These are phyloP conservation scores for Odontothrips loti DNA, from an alignment of 2,888 invertebrate species.

Conservation along the genomic window DNA sequence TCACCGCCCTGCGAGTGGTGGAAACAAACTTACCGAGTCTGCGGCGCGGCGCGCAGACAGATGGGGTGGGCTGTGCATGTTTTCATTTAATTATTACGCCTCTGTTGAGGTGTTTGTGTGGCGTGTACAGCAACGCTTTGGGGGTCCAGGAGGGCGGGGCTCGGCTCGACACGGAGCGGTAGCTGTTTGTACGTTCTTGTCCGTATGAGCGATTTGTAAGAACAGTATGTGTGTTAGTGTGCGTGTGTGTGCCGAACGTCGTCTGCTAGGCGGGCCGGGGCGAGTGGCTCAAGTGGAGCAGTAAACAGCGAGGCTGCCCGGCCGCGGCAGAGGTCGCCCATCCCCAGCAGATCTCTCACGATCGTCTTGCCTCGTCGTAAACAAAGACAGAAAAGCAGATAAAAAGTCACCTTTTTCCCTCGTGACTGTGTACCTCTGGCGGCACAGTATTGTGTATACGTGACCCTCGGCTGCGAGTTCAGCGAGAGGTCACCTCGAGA, in stretches of 20 bases:
- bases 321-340: background rate
- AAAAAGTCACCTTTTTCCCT: background rate
- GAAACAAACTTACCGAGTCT: background rate
- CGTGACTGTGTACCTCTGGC: too few relatives aligned
- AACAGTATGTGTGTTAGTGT: too few relatives aligned
- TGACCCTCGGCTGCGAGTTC: background rate
- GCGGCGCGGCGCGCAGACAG: too few relatives aligned
- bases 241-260: too few relatives aligned
- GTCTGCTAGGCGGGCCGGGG: background rate
- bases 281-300: background rate
- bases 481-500: background rate
- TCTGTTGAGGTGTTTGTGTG: slow-evolving; percentile 13
- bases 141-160: background rate
- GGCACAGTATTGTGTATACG: background rate
- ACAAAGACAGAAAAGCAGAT: background rate
- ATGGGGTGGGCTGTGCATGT: background rate
- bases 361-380: background rate
- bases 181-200: too few relatives aligned
- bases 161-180: background rate
- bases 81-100: slow-evolving; percentile 25
- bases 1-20: background rate
- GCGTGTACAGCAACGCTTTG: slow-evolving; percentile 4
- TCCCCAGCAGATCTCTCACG: background rate
- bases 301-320: background rate
- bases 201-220: too few relatives aligned